Percentiles rank a stretch among this genome's conserved stretches.
phyloP scores from a whole-genome alignment of 2,888 invertebrate species.

The Tipula lateralis region DNA sequence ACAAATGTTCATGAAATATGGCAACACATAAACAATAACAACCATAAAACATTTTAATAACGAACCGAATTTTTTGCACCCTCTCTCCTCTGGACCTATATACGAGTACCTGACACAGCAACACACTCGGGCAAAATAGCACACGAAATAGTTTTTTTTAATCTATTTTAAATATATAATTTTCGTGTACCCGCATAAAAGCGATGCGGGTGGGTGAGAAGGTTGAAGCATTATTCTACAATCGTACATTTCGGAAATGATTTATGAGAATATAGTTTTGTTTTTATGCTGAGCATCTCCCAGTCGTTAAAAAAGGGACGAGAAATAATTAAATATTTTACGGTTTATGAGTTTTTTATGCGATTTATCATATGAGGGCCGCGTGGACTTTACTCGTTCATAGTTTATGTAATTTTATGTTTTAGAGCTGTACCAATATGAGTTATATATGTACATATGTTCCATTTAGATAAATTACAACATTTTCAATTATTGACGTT shows the following conservation, averaged over 20 bases:
- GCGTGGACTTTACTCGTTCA: too few relatives aligned
- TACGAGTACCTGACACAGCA: neutral
- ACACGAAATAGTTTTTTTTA: neutral
- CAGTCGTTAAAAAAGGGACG: neutral
- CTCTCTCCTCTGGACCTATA: neutral
- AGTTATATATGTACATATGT: neutral
- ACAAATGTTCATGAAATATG: slow-evolving; percentile 1
- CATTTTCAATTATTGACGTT: neutral
- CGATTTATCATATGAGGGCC: neutral
- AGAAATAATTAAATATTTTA: neutral
- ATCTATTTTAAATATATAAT: neutral
- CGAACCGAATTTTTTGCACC: neutral
- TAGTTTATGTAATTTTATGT: neutral
- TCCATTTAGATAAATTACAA: too few relatives aligned
- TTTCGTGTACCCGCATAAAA: neutral
- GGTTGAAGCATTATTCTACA: neutral
- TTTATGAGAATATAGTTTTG: neutral
- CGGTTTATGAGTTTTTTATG: neutral
- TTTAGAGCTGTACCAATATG: too few relatives aligned
- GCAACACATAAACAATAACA: slow-evolving; percentile 1
- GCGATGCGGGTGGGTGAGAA: neutral
- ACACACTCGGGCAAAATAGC: neutral
- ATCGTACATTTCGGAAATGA: neutral
- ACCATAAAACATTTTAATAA: neutral
- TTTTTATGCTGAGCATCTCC: neutral